Evolutionary conservation across 2,113 vertebrate species (phyloP).

Genomic region (Dasypus novemcinctus): DNA sequence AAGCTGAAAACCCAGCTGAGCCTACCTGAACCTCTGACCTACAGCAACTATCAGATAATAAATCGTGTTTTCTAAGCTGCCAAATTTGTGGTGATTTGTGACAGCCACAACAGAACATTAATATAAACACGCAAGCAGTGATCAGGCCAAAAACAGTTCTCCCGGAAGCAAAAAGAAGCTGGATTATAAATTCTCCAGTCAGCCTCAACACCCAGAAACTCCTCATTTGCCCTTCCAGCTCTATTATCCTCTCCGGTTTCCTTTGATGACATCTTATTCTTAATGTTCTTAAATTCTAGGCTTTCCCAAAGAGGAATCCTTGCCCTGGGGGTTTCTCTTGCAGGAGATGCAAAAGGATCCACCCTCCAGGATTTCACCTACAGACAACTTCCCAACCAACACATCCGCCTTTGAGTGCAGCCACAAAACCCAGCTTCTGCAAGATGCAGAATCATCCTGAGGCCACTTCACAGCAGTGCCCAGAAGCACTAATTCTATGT

Average conservation of each 20-base stretch:
- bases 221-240: not conserved
- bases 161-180: not conserved
- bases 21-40: not conserved
- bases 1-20: not conserved
- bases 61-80: not conserved
- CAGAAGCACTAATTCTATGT: not conserved
- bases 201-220: not conserved
- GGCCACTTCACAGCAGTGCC: not conserved
- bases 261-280: not conserved
- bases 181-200: not conserved
- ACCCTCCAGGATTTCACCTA: not conserved
- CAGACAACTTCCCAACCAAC: not conserved
- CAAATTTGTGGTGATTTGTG: not conserved
- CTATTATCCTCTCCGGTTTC: not conserved
- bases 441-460: not conserved
- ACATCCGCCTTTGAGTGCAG: not conserved
- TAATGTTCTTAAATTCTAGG: not conserved
- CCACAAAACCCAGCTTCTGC: not conserved
- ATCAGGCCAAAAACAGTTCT: not conserved
- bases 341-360: not conserved
- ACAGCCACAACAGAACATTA: not conserved
- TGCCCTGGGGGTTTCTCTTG: not conserved
- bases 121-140: not conserved
- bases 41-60: not conserved
- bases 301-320: not conserved